A percentile compares a stretch with the other conserved stretches of the same genome.
phyloP scores from a whole-genome alignment of 2,888 invertebrate species.

The Petrolisthes cinctipes region DNA sequence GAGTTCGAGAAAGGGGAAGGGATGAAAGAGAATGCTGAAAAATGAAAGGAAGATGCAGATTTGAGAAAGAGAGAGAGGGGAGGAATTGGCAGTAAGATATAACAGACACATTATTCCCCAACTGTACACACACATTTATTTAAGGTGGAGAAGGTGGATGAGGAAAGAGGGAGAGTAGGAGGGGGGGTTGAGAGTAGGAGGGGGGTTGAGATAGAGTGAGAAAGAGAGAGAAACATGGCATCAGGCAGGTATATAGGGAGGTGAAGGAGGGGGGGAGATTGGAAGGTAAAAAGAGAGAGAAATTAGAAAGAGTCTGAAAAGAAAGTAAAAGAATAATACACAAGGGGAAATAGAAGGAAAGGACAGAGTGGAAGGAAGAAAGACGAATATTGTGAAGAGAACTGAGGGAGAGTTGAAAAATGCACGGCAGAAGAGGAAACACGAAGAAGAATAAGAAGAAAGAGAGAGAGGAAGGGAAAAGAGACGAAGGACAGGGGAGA shows the following conservation, averaged over 20 bases:
- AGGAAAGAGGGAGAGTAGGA: not conserved
- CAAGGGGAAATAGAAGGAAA: no score
- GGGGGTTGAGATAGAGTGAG: not conserved
- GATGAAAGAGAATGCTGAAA: not conserved
- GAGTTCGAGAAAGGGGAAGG: not conserved
- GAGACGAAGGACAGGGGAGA: not conserved
- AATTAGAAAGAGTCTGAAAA: not conserved
- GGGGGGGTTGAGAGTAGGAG: constrained; percentile 1
- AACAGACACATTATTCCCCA: no score
- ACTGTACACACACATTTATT: no score
- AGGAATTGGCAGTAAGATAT: no score
- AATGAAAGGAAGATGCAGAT: no score
- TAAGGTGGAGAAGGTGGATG: not conserved
- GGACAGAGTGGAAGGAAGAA: not conserved
- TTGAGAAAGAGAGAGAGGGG: no score
- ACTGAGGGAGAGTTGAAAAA: not conserved
- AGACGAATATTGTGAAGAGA: not conserved
- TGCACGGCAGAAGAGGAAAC: not conserved
- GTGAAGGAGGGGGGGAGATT: no score
- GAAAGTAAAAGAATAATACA: not conserved
- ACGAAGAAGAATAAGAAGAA: not conserved
- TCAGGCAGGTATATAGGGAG: not conserved
- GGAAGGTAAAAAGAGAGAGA: not conserved
- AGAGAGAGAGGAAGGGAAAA: no score
- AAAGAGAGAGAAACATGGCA: not conserved